Evolutionary conservation across 23 tunicate species (phyloP).

Genomic region (Aplidium turbinatum): DNA sequence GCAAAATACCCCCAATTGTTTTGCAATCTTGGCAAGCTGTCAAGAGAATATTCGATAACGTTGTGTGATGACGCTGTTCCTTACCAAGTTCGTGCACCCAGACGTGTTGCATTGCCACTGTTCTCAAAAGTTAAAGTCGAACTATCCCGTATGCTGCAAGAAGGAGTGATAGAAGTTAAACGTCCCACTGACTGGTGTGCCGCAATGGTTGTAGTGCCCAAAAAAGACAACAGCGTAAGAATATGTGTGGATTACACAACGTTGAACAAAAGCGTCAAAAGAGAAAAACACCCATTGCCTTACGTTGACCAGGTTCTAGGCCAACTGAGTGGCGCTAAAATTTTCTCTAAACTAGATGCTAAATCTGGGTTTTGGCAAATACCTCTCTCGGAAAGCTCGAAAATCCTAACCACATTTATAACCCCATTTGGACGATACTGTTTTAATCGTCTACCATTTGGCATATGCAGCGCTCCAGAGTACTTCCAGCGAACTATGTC

Average conservation of each 20-base stretch:
- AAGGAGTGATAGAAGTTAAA: conserved; percentile 28
- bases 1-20: too few relatives aligned
- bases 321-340: conserved; percentile 22
- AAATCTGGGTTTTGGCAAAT: conserved; percentile 41
- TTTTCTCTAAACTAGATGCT: conserved; percentile 33
- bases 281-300: conserved; percentile 11
- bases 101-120: conserved; percentile 29
- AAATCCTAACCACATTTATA: conserved; percentile 31
- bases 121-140: neutral
- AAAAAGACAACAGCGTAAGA: conserved; percentile 29
- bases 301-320: conserved; percentile 3
- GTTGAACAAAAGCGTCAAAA: conserved; percentile 16
- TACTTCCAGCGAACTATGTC: conserved; percentile 22
- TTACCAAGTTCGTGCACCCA: conserved; percentile 22
- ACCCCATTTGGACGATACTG: conserved; percentile 37
- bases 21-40: too few relatives aligned
- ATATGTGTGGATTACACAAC: conserved; percentile 42
- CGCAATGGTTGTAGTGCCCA: conserved; percentile 53
- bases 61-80: conserved; percentile 22
- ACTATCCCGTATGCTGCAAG: conserved; percentile 17
- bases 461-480: conserved; percentile 42
- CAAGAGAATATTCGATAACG: conserved; percentile 2
- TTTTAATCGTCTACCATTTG: conserved; percentile 48
- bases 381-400: neutral
- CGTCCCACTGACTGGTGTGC: conserved; percentile 32